Percentiles rank a stretch among this genome's conserved stretches.
These are phyloP conservation scores for Latrodectus elegans DNA, from an alignment of 2,888 invertebrate genomes.

Conservation along the genomic window DNA sequence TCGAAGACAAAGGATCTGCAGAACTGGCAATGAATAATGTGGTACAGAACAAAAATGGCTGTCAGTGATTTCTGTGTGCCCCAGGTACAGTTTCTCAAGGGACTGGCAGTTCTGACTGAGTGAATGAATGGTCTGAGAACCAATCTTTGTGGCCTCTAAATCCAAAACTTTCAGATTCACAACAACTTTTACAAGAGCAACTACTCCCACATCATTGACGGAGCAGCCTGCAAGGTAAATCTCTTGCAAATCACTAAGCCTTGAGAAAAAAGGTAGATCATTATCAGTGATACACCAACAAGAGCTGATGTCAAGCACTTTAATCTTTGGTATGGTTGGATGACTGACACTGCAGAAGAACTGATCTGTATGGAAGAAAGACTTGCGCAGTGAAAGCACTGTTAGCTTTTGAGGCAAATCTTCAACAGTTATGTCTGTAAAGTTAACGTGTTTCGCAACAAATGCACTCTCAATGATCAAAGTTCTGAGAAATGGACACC, in stretches of 20 bases:
- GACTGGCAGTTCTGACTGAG: conserved; percentile 36
- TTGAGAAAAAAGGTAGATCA: conserved; percentile 59
- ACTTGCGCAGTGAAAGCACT: conserved; percentile 52
- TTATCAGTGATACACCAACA: conserved; percentile 63
- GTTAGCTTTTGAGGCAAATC: conserved; percentile 60
- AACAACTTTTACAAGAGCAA: conserved; percentile 26
- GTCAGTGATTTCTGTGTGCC: conserved; percentile 39
- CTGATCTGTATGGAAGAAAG: conserved; percentile 66
- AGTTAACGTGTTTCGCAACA: conserved; percentile 52
- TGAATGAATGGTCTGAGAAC: conserved; percentile 16
- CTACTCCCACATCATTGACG: conserved; percentile 44
- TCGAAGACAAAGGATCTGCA: conserved; percentile 48
- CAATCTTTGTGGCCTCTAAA: conserved; percentile 42
- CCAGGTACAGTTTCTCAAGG: conserved; percentile 58
- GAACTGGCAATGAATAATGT: conserved; percentile 17
- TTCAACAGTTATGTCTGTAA: conserved; percentile 66
- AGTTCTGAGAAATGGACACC: conserved; percentile 53
- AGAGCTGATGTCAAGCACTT: conserved; percentile 51
- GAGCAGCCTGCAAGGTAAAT: conserved; percentile 52
- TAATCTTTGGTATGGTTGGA: conserved; percentile 60
- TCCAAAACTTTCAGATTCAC: conserved; percentile 56
- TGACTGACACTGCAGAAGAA: conserved; percentile 65
- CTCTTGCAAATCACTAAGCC: conserved; percentile 60
- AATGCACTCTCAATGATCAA: conserved; percentile 62
- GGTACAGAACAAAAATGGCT: conserved; percentile 19